phyloP scores from a whole-genome alignment of 2,113 vertebrate species.

The Mustelus asterias region DNA sequence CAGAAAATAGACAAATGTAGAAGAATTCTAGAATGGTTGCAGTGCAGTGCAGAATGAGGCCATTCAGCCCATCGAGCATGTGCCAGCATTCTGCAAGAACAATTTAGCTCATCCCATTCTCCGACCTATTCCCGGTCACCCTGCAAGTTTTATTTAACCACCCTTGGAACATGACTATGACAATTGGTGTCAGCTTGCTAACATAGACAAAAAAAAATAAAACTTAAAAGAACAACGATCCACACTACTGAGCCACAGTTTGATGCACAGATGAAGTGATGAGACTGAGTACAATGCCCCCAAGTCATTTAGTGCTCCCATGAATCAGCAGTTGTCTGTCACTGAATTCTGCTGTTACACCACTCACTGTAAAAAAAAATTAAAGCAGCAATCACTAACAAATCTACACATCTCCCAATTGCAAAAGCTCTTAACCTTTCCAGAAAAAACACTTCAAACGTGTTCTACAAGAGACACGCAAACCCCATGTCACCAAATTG shows the following conservation, averaged over 20 bases:
- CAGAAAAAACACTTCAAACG: not conserved
- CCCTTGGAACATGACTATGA: not conserved
- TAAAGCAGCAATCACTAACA: not conserved
- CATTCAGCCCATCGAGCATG: too few species aligned
- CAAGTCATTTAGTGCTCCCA: not conserved
- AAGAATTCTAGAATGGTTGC: not conserved
- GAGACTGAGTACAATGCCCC: not conserved
- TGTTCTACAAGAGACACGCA: not conserved
- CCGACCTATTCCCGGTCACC: too few species aligned
- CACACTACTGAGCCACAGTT: not conserved
- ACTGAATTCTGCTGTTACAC: not conserved
- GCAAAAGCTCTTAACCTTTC: not conserved
- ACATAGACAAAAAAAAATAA: not conserved
- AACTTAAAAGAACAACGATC: not conserved
- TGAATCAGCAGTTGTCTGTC: not conserved
- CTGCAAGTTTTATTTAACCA: not conserved
- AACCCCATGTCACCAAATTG: not conserved
- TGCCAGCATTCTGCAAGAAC: too few species aligned
- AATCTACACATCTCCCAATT: not conserved
- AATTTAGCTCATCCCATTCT: too few species aligned
- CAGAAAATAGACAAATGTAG: not conserved
- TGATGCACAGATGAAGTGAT: not conserved
- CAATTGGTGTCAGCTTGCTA: not conserved
- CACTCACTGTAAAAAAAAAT: not conserved
- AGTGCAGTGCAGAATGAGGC: too few species aligned